A percentile compares a stretch with the other conserved stretches of the same genome.
phyloP scores from a whole-genome alignment of 2,888 invertebrate species.

The Resseliella maxima region DNA sequence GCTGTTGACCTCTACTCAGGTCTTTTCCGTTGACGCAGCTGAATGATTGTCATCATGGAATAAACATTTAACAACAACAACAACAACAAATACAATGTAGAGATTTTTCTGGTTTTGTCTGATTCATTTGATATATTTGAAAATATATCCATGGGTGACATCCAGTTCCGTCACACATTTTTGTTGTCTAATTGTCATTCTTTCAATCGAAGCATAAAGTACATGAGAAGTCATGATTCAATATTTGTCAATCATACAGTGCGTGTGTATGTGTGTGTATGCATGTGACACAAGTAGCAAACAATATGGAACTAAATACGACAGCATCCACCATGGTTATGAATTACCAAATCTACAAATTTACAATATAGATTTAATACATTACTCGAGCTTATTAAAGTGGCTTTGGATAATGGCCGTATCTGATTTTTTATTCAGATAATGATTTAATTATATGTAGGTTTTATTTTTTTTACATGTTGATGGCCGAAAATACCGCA shows the following conservation, averaged over 20 bases:
- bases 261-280: no score
- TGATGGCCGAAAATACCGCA: constrained; percentile 37
- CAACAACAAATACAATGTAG: no score
- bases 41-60: background rate
- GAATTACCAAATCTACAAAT: background rate
- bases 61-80: no score
- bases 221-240: background rate
- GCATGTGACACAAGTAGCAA: no score
- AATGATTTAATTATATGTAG: constrained; percentile 42
- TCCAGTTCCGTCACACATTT: constrained; percentile 37
- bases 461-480: background rate
- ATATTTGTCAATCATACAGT: background rate
- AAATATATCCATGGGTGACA: background rate
- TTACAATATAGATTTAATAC: background rate
- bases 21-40: background rate
- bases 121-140: no score
- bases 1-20: background rate
- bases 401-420: constrained; percentile 31
- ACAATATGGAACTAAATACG: background rate
- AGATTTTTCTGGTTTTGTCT: background rate
- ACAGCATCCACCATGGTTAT: background rate
- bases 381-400: background rate
- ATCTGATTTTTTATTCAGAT: constrained; percentile 32
- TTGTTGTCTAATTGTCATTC: background rate
- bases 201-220: background rate